Evolutionary conservation across 2,888 invertebrate species (phyloP).

Genomic region (Zeuzera pyrina): DNA sequence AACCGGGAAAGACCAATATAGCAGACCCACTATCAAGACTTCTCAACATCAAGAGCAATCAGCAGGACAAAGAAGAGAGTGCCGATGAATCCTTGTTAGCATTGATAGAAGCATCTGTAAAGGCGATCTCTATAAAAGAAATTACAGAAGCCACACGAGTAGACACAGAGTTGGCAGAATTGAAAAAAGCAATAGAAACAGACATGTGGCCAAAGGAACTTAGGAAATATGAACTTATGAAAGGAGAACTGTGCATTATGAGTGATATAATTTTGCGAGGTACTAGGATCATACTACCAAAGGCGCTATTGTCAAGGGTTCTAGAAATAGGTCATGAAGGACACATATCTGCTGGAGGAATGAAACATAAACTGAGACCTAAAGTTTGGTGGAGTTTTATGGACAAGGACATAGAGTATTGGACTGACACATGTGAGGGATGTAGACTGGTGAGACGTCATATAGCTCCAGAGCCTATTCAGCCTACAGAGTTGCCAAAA

Average conservation of each 20-base stretch:
- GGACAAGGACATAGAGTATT: constrained; percentile 10
- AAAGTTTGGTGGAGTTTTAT: constrained; percentile 10
- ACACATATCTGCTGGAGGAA: constrained; percentile 3
- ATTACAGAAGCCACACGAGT: constrained; percentile 2
- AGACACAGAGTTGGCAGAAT: constrained; percentile 2
- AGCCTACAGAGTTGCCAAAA: constrained; percentile 6
- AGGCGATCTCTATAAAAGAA: constrained; percentile 5
- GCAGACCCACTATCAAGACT: constrained; percentile 7
- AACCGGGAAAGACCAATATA: constrained; percentile 10
- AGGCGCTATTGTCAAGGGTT: constrained; percentile 2
- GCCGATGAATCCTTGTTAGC: constrained; percentile 1
- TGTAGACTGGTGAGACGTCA: constrained; percentile 8
- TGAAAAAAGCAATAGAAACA: constrained; percentile 6
- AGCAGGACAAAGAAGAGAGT: neutral
- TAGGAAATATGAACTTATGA: constrained; percentile 7
- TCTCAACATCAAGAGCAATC: neutral
- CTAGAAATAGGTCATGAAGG: constrained; percentile 9
- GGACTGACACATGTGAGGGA: constrained; percentile 10
- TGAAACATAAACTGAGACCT: constrained; percentile 7
- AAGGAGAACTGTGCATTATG: constrained; percentile 5
- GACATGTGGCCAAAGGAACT: constrained; percentile 6
- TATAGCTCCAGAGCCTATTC: constrained; percentile 8
- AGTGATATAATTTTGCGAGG: constrained; percentile 7
- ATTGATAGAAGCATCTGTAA: neutral
- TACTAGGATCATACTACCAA: constrained; percentile 6